Base-by-base conservation (phyloP, 1,140 invertebrate genomes). In the Rhysida immarginata region DNA sequence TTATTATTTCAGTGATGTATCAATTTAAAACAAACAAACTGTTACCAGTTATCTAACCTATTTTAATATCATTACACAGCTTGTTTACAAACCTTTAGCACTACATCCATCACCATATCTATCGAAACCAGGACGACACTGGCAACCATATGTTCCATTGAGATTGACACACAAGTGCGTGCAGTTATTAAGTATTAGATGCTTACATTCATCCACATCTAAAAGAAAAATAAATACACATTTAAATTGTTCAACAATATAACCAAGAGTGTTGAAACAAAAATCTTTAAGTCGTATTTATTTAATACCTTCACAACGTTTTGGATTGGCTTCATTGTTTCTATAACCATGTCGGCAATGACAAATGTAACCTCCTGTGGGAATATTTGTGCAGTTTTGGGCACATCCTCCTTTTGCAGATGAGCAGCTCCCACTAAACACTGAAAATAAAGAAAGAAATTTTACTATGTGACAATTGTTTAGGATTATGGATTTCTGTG, bases 201-300 rank as follows among this genome's bases (percentile, higher is more conserved):
- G 79, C 0, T 77, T 72, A 68, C 94, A 96, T 71, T 97, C 93
- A 68, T 97, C 81, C n/a, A 95, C 75, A 69, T 96, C 90, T 75
- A 60, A 26, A 68, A 66, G 43, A 59, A 56, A 60, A 57, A 52
- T 53, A n/a, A 56, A 43, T 51, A n/a, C n/a, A n/a, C n/a, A n/a
- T n/a, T n/a, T n/a, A 44, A 50, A 14, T 24, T 42, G 26, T 26
- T 20, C 14, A 54, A 1, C 14, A 16, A 26, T 29, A 5, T 11
- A 16, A 8, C 20, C 11, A 25, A 3, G 21, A 24, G 8, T 35
- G 5, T 35, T 35, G 5, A 35, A 35, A 35, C 5, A 35, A 35
- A 35, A 35, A 8, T 35, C 5, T 16, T 35, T 35, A 35, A 35
- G 16, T 35, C 5, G 16, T 8, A 35, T 35, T 8, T n/a, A n/a